A percentile compares a stretch with the other conserved stretches of the same genome.
phyloP scores from a whole-genome alignment of 2,888 invertebrate species.

The Apeira syringaria region DNA sequence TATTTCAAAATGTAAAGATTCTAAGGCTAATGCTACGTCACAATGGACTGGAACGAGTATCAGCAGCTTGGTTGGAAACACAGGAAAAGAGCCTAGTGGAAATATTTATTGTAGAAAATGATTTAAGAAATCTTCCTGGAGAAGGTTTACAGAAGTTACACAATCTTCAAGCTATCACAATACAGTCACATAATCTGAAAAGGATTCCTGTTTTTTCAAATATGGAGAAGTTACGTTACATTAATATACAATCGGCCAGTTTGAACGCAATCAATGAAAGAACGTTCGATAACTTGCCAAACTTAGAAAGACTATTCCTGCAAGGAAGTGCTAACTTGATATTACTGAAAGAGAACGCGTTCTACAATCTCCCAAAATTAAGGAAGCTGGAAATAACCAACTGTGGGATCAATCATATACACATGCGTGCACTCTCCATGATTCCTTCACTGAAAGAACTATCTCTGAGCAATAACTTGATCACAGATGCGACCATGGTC shows the following conservation, averaged over 20 bases:
- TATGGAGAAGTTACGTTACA: slow-evolving; percentile 87
- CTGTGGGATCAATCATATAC: slow-evolving; percentile 90
- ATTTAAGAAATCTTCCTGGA: slow-evolving; percentile 89
- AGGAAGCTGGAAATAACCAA: slow-evolving; percentile 89
- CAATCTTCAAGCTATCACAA: slow-evolving; percentile 91
- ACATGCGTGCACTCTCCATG: slow-evolving; percentile 89
- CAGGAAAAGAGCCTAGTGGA: slow-evolving; percentile 91
- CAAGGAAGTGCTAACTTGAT: slow-evolving; percentile 87
- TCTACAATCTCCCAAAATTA: slow-evolving; percentile 87
- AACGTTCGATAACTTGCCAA: slow-evolving; percentile 88
- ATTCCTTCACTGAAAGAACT: slow-evolving; percentile 88
- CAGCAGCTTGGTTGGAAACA: slow-evolving; percentile 91
- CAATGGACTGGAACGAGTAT: slow-evolving; percentile 91
- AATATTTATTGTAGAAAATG: slow-evolving; percentile 93
- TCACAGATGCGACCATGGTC: slow-evolving; percentile 91
- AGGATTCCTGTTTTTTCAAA: slow-evolving; percentile 89
- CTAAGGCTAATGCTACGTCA: slow-evolving; percentile 92
- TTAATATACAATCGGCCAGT: slow-evolving; percentile 88
- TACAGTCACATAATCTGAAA: slow-evolving; percentile 90
- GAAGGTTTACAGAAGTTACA: slow-evolving; percentile 90
- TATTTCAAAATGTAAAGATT: slow-evolving; percentile 90
- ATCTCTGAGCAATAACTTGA: slow-evolving; percentile 87
- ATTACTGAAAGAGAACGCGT: slow-evolving; percentile 88
- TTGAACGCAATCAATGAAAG: slow-evolving; percentile 86
- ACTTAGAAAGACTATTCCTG: slow-evolving; percentile 89